Percentiles rank a stretch among this genome's conserved stretches.
Conservation (phyloP, 1,140 invertebrate species). For the Triops longicaudatus region DNA sequence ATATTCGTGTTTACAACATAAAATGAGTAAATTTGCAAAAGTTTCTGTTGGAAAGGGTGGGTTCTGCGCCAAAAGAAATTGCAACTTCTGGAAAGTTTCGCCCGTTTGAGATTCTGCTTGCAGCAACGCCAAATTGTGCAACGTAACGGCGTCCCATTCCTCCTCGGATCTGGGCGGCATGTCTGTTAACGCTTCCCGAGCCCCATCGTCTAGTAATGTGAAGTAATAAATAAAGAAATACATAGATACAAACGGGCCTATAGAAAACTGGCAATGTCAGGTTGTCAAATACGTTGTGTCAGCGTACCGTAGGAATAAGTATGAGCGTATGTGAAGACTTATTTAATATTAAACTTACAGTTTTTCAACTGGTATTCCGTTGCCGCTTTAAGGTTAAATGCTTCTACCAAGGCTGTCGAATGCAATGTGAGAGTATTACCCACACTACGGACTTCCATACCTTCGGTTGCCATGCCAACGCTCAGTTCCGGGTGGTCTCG, state of each 20-base stretch:
- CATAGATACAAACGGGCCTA: not conserved
- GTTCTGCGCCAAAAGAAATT: conserved; percentile 84
- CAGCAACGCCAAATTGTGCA: conserved; percentile 95
- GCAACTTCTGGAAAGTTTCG: conserved; percentile 93
- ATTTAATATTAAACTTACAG: conserved; percentile 45
- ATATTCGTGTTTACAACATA: conserved; percentile 96
- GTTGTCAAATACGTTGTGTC: conserved; percentile 12
- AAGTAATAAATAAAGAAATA: conserved; percentile 20
- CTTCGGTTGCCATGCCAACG: conserved; percentile 96
- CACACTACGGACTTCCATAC: conserved; percentile 90
- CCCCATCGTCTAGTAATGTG: conserved; percentile 62
- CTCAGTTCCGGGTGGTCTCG: conserved; percentile 94
- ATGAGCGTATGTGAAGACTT: not conserved
- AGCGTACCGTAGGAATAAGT: not conserved
- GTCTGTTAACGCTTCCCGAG: conserved; percentile 88
- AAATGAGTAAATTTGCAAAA: conserved; percentile 87
- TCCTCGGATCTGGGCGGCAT: conserved; percentile 95
- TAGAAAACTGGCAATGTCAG: not conserved
- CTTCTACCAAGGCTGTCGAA: conserved; percentile 93
- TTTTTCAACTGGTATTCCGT: conserved; percentile 97
- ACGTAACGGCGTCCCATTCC: conserved; percentile 93
- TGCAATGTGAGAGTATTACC: conserved; percentile 94
- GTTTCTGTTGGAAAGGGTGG: conserved; percentile 89
- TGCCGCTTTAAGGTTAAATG: conserved; percentile 96
- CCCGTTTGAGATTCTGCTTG: conserved; percentile 84